Base-by-base conservation (phyloP, 2,888 invertebrate genomes). In the Lissonota sp. region DNA sequence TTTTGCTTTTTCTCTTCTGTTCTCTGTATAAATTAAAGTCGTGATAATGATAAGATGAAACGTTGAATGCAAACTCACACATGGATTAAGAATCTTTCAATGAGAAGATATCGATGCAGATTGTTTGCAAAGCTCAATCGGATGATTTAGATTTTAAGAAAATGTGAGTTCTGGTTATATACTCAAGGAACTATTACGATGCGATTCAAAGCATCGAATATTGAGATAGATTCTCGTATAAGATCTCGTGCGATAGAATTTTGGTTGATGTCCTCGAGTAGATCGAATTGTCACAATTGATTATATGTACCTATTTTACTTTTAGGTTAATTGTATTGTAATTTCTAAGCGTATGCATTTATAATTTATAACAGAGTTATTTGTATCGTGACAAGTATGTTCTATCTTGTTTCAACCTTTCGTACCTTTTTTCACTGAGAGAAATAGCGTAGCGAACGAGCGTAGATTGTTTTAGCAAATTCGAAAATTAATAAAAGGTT, bases 361-460 rank as follows among this genome's bases (percentile, higher is more conserved):
- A 84, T 84, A 82, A 84, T 84, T 83, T 80, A 83, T 83, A 80
- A 80, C 80, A 80, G 75, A 78, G 75, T 79, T 80, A 82, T 70
- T 74, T 82, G 75, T 67, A 74, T 71, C 51, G 60, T 74, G 74
- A 78, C 39, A 66, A 71, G 55, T 63, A 53, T 71, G 58, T 76
- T 64, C 58, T 10, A 37, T 79, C 51, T 57, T 51, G 4, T 8
- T 46, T 62, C 44, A n/a, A 55, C 44, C 10, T 44, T 60, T 46
- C 14, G 8, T 14, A 16, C 16, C 44, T 46, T 51, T 62, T 14
- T 12, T 51, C 26, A 26, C 26, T 26, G 26, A 26, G 26, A 26
- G 26, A 26, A 26, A 26, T 26, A 26, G 26, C 26, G 26, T 26
- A 26, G 26, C 26, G 26, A 26, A 26, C 26, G 26, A 26, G 26